Conservation (phyloP, 2,113 vertebrate genomes). For the Excalfactoria chinensis region DNA sequence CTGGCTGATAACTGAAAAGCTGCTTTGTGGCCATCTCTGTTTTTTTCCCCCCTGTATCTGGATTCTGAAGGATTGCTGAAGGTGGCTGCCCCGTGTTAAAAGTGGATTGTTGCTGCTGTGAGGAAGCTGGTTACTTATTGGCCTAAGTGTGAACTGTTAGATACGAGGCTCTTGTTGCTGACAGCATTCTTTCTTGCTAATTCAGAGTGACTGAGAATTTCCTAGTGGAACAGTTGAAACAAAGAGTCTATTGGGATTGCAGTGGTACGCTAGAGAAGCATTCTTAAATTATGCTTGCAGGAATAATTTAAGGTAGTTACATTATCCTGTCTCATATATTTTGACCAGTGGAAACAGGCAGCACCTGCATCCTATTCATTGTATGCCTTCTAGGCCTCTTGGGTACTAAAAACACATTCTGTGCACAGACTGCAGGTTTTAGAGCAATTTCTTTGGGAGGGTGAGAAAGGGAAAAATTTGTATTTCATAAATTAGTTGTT, state of each 20-base stretch:
- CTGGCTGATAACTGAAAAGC: slow-evolving; percentile 15
- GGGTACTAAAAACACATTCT: not conserved
- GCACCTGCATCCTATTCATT: not conserved
- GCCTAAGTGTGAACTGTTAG: not conserved
- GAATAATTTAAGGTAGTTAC: not conserved
- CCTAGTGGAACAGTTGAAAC: not conserved
- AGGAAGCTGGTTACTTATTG: not conserved
- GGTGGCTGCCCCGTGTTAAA: not conserved
- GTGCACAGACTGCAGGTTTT: not conserved
- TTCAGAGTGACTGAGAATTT: not conserved
- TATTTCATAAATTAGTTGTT: not conserved
- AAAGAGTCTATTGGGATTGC: not conserved
- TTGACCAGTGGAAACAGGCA: not conserved
- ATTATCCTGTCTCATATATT: not conserved
- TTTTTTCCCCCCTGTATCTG: accelerated
- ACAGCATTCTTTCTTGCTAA: not conserved
- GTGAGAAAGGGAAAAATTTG: not conserved
- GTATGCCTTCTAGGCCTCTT: not conserved
- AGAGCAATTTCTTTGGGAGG: not conserved
- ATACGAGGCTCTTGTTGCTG: not conserved
- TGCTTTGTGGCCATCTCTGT: slow-evolving; percentile 23
- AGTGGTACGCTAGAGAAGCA: not conserved
- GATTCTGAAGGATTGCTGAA: not conserved
- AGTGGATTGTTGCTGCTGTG: not conserved
- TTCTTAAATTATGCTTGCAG: not conserved